Evolutionary conservation across 2,888 invertebrate genomes (phyloP).

Genomic region (Andrena fulva): DNA sequence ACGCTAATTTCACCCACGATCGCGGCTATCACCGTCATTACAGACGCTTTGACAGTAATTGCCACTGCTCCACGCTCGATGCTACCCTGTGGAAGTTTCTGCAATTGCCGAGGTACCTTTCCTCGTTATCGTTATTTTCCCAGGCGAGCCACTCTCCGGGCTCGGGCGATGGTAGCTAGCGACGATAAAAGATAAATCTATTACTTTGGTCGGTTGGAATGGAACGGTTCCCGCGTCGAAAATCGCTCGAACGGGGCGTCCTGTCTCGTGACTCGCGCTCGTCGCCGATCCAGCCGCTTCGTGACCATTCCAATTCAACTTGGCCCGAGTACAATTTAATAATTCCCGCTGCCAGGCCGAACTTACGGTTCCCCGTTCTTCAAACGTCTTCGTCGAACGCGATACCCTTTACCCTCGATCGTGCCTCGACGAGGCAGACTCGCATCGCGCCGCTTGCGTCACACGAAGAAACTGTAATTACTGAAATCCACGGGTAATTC

Average conservation of each 20-base stretch:
- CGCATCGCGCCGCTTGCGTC: conserved; percentile 13
- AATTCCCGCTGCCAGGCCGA: conserved; percentile 29
- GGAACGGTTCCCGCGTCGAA: conserved; percentile 26
- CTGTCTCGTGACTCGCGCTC: conserved; percentile 51
- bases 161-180: neutral
- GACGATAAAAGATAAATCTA: conserved; percentile 28
- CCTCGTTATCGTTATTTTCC: conserved; percentile 21
- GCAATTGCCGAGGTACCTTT: conserved; percentile 9
- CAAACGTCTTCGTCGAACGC: conserved; percentile 18
- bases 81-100: conserved; percentile 5
- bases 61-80: conserved; percentile 1
- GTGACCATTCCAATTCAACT: conserved; percentile 46
- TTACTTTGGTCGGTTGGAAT: conserved; percentile 7
- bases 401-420: conserved; percentile 37
- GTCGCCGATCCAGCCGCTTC: conserved; percentile 43
- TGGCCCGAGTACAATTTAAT: conserved; percentile 48
- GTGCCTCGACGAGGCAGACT: conserved; percentile 1
- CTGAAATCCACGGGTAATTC: neutral
- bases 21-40: conserved; percentile 22
- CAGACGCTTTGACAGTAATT: conserved; percentile 32
- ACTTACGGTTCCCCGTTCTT: neutral
- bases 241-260: conserved; percentile 26
- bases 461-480: conserved; percentile 9
- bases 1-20: conserved; percentile 44
- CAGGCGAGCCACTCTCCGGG: neutral